phyloP scores from a whole-genome alignment of 1,140 invertebrate species.

The Solenopsis fugax region DNA sequence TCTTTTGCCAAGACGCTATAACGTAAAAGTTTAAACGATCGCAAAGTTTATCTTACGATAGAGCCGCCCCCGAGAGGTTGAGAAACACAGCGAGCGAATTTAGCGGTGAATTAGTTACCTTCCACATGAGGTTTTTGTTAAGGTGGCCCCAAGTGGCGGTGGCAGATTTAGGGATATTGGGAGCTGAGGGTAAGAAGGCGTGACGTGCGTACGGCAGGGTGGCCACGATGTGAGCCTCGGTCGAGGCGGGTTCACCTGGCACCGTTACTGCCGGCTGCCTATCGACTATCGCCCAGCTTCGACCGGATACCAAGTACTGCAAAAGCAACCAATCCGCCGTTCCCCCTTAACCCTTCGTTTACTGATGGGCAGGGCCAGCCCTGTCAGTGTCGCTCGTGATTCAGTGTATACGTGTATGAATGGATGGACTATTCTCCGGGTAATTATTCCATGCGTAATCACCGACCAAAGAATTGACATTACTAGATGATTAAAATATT shows the following conservation, averaged over 20 bases:
- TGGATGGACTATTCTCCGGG: conserved; percentile 10
- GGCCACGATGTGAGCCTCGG: conserved; percentile 86
- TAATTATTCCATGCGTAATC: conserved; percentile 40
- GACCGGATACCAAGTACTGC: conserved; percentile 86
- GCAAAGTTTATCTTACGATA: conserved; percentile 24
- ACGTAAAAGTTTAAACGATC: not conserved
- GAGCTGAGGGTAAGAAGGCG: conserved; percentile 87
- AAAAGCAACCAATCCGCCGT: conserved; percentile 84
- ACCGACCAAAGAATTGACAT: conserved; percentile 25
- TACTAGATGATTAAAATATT: not conserved
- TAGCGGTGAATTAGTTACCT: conserved; percentile 88
- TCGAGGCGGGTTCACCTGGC: conserved; percentile 82
- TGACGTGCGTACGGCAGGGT: conserved; percentile 88
- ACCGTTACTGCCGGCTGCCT: conserved; percentile 81
- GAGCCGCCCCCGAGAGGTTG: conserved; percentile 32
- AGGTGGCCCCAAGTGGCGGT: conserved; percentile 89
- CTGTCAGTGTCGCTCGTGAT: conserved; percentile 27
- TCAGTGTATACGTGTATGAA: conserved; percentile 50
- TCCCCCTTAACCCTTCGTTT: conserved; percentile 80
- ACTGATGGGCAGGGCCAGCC: conserved; percentile 54
- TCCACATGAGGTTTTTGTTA: conserved; percentile 90
- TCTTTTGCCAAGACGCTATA: not conserved
- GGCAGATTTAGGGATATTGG: conserved; percentile 89
- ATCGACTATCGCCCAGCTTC: conserved; percentile 85
- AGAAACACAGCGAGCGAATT: conserved; percentile 64